A percentile compares a stretch with the other conserved stretches of the same genome.
These are phyloP conservation scores for Paradoxurus hermaphroditus DNA, from an alignment of 2,113 vertebrate species.

Conservation along the genomic window DNA sequence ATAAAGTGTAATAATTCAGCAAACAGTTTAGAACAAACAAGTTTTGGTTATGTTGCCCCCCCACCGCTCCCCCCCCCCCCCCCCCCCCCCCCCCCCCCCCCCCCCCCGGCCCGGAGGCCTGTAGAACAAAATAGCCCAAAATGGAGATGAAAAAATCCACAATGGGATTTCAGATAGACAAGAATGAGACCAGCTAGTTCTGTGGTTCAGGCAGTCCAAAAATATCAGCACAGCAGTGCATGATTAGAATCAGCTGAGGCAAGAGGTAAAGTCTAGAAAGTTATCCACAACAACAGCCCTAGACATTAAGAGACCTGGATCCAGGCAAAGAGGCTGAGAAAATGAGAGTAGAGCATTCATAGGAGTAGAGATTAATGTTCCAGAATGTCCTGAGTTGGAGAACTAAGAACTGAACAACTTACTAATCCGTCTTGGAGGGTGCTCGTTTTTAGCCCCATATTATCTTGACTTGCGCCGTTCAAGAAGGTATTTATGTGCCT, in stretches of 20 bases:
- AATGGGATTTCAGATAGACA: not conserved
- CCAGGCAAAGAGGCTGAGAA: constrained; percentile 2
- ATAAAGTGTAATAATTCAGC: not conserved
- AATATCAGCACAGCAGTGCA: not conserved
- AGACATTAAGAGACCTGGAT: not conserved
- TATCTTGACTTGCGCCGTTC: not conserved
- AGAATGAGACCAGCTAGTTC: not conserved
- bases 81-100: too few species aligned
- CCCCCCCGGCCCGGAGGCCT: too few species aligned
- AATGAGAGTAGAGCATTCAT: not conserved
- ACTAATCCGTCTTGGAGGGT: not conserved
- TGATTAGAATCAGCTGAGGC: not conserved
- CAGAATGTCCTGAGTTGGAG: not conserved
- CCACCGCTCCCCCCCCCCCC: too few species aligned
- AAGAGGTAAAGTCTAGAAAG: not conserved
- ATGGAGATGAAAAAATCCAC: not conserved
- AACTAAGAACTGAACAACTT: not conserved
- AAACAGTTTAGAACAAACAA: constrained; percentile 5
- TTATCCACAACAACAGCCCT: not conserved
- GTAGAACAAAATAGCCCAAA: not conserved
- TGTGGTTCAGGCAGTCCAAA: not conserved
- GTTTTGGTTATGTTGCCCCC: not conserved
- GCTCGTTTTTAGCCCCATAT: not conserved
- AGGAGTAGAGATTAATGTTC: not conserved
- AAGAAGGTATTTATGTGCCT: not conserved